Evolutionary conservation across 2,113 vertebrate genomes (phyloP).

Genomic region (Picathartes gymnocephalus): DNA sequence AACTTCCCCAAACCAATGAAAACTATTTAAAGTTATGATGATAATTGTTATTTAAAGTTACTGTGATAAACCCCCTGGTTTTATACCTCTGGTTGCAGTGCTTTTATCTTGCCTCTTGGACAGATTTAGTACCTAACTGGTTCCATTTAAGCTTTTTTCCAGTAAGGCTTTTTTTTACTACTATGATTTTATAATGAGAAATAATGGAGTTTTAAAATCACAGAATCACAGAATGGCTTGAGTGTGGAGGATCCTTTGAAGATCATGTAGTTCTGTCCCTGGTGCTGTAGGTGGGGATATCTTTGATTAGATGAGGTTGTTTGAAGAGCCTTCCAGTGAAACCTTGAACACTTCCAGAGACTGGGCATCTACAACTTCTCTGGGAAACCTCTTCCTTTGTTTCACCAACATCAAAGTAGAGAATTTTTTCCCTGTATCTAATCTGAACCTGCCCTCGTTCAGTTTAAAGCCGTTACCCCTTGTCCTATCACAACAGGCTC

Average conservation of each 20-base stretch:
- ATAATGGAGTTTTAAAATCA: background rate
- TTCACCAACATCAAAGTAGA: background rate
- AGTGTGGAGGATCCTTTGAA: background rate
- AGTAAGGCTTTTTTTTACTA: background rate
- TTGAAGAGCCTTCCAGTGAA: background rate
- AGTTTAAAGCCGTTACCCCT: background rate
- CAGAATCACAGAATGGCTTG: background rate
- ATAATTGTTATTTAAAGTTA: background rate
- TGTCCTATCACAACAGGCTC: background rate
- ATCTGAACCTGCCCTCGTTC: background rate
- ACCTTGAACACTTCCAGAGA: background rate
- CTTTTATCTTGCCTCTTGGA: background rate
- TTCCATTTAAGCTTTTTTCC: background rate
- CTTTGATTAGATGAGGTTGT: background rate
- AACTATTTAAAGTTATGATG: background rate
- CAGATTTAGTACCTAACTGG: background rate
- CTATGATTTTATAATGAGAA: background rate
- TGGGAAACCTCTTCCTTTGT: background rate
- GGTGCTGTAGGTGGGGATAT: fast-evolving
- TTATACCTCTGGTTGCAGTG: background rate
- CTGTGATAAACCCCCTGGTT: background rate
- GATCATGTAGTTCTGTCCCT: background rate
- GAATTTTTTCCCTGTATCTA: background rate
- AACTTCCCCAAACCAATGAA: background rate
- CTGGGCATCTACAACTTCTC: fast-evolving